Evolutionary conservation across 2,113 vertebrate species (phyloP).

Genomic region (Poecile atricapillus): DNA sequence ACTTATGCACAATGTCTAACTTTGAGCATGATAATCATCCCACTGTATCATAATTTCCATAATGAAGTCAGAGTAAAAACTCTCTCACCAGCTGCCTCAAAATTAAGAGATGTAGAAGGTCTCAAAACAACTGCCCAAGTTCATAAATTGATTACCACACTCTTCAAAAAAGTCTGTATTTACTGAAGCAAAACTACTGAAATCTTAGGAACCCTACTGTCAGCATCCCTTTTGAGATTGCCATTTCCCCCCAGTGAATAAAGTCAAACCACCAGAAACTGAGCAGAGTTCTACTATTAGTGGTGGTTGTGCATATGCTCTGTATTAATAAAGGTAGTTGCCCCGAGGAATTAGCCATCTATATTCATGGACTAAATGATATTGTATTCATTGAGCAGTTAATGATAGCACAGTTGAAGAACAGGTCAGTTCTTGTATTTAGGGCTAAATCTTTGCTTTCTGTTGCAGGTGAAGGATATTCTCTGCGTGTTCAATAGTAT

Average conservation of each 20-base stretch:
- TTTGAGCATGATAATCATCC: conserved; percentile 16
- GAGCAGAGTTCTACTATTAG: not conserved
- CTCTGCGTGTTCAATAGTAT: not conserved
- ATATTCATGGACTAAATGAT: conserved; percentile 53
- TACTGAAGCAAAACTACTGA: not conserved
- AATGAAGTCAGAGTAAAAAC: conserved; percentile 23
- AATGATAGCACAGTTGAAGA: conserved; percentile 5
- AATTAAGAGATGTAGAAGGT: not conserved
- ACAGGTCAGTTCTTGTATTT: not conserved
- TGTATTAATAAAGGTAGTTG: conserved; percentile 33
- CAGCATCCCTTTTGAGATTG: not conserved
- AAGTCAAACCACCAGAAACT: conserved; percentile 12
- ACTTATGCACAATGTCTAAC: not conserved
- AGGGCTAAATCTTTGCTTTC: not conserved
- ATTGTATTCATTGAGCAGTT: not conserved
- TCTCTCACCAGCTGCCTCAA: conserved; percentile 41
- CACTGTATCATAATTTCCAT: conserved; percentile 26
- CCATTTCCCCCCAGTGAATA: not conserved
- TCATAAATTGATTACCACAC: not conserved
- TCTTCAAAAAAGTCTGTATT: not conserved
- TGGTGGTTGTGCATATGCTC: conserved; percentile 5
- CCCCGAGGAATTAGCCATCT: conserved; percentile 23
- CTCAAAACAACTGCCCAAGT: conserved; percentile 30
- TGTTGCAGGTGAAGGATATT: not conserved
- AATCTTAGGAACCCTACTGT: not conserved